Conservation (phyloP, 2,113 vertebrate genomes). For the Oenanthe melanoleuca region DNA sequence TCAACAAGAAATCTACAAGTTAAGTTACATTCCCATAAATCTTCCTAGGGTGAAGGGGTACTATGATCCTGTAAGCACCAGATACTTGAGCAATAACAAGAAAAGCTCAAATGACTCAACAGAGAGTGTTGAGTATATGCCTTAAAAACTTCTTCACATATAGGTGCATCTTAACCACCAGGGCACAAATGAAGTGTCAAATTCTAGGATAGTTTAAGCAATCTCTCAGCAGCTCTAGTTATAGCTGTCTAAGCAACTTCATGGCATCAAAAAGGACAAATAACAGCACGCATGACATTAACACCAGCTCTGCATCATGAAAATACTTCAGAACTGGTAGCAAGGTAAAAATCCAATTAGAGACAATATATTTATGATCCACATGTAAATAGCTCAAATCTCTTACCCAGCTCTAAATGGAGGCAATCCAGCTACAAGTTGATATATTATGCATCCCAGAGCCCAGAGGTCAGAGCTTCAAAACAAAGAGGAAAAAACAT, state of each 20-base stretch:
- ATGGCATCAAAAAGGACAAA: neutral
- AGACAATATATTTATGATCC: neutral
- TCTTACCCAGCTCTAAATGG: constrained; percentile 98
- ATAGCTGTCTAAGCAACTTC: neutral
- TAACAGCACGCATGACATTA: neutral
- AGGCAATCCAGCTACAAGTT: constrained; percentile 96
- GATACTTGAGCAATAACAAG: neutral
- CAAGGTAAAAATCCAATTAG: neutral
- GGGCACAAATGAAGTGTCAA: neutral
- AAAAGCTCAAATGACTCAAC: neutral
- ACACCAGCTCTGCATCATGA: neutral
- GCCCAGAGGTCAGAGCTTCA: constrained; percentile 96
- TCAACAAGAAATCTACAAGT: neutral
- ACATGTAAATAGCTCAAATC: neutral
- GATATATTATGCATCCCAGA: constrained; percentile 98
- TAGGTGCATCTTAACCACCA: neutral
- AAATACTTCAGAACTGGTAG: neutral
- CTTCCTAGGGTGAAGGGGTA: neutral
- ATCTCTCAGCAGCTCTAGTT: neutral
- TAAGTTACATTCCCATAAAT: neutral
- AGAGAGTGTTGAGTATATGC: neutral
- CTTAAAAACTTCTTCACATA: neutral
- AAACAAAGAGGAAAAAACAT: neutral
- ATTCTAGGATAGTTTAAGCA: neutral
- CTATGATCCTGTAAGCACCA: neutral